Base-by-base conservation (phyloP, 2,888 invertebrate species). In the Acanthococcus lagerstroemiae region DNA sequence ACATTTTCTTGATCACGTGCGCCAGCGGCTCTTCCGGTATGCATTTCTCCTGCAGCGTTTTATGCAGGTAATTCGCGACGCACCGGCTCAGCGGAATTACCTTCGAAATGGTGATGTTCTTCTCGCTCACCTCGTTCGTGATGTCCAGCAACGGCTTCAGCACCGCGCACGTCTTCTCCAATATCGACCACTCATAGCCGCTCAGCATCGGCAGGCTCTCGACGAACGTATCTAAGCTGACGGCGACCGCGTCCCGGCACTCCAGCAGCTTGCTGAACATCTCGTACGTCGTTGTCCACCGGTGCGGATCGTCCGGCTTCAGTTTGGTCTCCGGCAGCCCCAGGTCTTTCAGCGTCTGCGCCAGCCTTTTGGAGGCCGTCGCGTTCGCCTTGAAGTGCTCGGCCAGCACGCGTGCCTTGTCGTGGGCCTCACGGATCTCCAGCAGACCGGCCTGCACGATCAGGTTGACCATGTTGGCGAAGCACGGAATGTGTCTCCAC, bases 201-300 rank as follows among this genome's bases (percentile, higher is more conserved):
- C 65, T 67, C 5, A 67, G 45, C 61, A 55, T 55, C 9, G 58
- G 60, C 19, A 68, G 19, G 37, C 48, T 66, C 55, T 66, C 61
- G 5, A 58, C 52, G 55, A 58, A 54, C 55, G 65, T n/a, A 69
- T 56, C 58, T 17, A 60, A 30, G 55, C 57, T 15, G 58, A 55
- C 4, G 66, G 55, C 25, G 55, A 67, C 15, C 67, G 56, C 55
- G 69, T 69, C 52, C 70, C 55, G 50, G 56, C 66, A 57, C 9
- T 26, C 19, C 21, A 67, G 48, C 19, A 71, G 55, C 44, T 61
- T 27, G 26, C 55, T 27, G 37, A 68, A 67, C 71, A 72, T 69
- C 12, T 68, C 61, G 57, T 68, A 69, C 12, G 68, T 69, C 19
- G 70, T 70, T 50, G 72, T 71, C 70, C 71, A 72, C 22, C 71